Evolutionary conservation across 2,797 vertebrate genomes (phyloP), one percentile per base, ranked within the genome.

Genomic region (Lagorchestes hirsutus): DNA sequence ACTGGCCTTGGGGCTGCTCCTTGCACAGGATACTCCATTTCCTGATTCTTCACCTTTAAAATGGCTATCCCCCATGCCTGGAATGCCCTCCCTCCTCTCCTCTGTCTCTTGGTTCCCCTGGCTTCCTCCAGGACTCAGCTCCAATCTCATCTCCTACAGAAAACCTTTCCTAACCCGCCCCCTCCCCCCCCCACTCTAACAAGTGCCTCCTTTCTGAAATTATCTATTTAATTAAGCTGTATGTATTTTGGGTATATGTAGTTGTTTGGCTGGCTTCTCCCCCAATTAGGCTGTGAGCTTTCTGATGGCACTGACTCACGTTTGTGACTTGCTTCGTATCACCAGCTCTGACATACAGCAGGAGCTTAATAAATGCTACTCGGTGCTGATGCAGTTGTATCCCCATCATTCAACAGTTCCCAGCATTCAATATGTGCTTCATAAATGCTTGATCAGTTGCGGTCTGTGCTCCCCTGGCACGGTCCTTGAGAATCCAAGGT

Each of bases 1-100:
- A 2, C 55, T 50, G n/a, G 54, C 90, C 92, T 94, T 91, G 90
- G 24, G 94, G 34, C 13, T 92, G 92, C 50, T 55, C 92, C 59
- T n/a, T 9, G 27, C n/a, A 24, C 31, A 31, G 5, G 18, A 12
- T 27, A 22, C 52, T 57, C 57, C 27, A 3, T 9, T 31, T 28
- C 55, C 91, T 57, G n/a, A 40, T 74, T 22, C 27, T 0, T 18
- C 29, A 24, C 18, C 18, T 93, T 56, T 40, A 55, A 34, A 22
- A n/a, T 18, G 52, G 62, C 58, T 55, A 8, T 9, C 29, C 52
- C 10, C 62, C 67, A 55, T 27, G 50, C 27, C 40, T 24, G 31
- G 34, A 57, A 27, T 55, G 18, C 2, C 14, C 14, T 22, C 59
- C 82, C 54, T n/a, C 28, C n/a, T 5, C 62, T 91, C 54, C 46